A percentile compares a stretch with the other conserved stretches of the same genome.
These are phyloP conservation scores for Apotomis turbidana DNA, from an alignment of 2,888 invertebrate species.

Conservation along the genomic window DNA sequence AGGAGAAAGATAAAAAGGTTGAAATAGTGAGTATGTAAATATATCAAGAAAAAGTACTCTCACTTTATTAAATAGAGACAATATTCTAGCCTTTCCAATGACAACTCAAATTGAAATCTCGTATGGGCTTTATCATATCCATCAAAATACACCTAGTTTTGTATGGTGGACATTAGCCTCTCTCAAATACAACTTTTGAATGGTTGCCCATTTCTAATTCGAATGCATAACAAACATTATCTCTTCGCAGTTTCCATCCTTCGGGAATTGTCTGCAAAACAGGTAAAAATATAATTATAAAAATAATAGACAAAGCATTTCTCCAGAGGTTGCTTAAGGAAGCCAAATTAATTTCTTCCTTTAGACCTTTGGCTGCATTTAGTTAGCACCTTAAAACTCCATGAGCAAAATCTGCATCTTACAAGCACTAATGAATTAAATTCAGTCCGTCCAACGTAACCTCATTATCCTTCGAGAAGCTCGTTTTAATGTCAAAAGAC, in stretches of 20 bases:
- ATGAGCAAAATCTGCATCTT: slow-evolving; percentile 32
- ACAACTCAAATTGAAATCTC: too few relatives aligned
- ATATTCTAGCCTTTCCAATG: too few relatives aligned
- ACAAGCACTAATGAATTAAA: slow-evolving; percentile 40
- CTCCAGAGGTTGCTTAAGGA: background rate
- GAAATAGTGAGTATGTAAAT: too few relatives aligned
- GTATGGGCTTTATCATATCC: too few relatives aligned
- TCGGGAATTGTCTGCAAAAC: background rate
- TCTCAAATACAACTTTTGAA: too few relatives aligned
- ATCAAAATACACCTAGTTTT: too few relatives aligned
- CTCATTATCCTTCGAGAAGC: slow-evolving; percentile 23
- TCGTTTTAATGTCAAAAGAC: slow-evolving; percentile 18
- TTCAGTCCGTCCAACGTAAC: slow-evolving; percentile 32
- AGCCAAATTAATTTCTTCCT: slow-evolving; percentile 16
- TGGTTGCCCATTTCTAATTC: background rate
- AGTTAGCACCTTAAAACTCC: slow-evolving; percentile 18
- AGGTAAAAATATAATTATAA: background rate
- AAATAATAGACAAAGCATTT: background rate
- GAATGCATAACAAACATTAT: background rate
- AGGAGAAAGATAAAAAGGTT: too few relatives aligned
- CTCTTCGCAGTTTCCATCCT: background rate
- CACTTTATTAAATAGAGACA: too few relatives aligned
- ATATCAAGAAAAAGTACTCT: too few relatives aligned
- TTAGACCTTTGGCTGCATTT: slow-evolving; percentile 13
- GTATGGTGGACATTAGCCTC: too few relatives aligned